Evolutionary conservation across 2,888 invertebrate genomes (phyloP), one percentile per base, ranked within the genome.

Genomic region (Dimorphilus gyrociliatus): DNA sequence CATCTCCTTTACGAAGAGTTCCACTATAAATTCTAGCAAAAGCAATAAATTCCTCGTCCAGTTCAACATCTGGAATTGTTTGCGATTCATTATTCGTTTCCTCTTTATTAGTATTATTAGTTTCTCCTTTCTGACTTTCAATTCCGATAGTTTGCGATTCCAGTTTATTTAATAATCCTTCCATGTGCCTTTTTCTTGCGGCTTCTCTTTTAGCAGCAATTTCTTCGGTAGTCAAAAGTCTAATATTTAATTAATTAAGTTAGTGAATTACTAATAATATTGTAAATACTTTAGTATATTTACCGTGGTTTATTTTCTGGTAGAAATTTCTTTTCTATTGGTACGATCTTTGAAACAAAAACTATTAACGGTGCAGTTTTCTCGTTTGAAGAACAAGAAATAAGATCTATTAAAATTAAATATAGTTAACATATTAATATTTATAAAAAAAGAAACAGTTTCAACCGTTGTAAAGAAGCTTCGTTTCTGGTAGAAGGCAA

Each of bases 1-100:
- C 73, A 49, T 76, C 74, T 5, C 84, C 85, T 45, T 68, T 70
- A 41, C 60, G 73, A 19, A 92, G 59, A 31, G 71, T 76, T 2
- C 94, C 92, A 57, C 85, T 85, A 58, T 82, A 92, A 19, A 94
- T 72, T 50, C 92, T 72, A 13, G 86, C 86, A 66, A 94, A 84
- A 1, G 85, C 92, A 40, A 94, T 70, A 53, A 90, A 79, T 17
- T 46, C 48, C 6, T 23, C 24, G 17, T 35, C 35, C 16, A 23
- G 25, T 30, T 41, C 46, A 29, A 46, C 49, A 18, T 10, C 19
- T n/a, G n/a, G n/a, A n/a, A n/a, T n/a, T n/a, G n/a, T n/a, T n/a
- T n/a, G n/a, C n/a, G 25, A 17, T 27, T 32, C 29, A 19, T 14
- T 16, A 4, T 30, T 27, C 7, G 25, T 16, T 19, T 7, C 8